Base-by-base conservation (phyloP, 2,113 vertebrate species). In the Rhadina sibilatrix region DNA sequence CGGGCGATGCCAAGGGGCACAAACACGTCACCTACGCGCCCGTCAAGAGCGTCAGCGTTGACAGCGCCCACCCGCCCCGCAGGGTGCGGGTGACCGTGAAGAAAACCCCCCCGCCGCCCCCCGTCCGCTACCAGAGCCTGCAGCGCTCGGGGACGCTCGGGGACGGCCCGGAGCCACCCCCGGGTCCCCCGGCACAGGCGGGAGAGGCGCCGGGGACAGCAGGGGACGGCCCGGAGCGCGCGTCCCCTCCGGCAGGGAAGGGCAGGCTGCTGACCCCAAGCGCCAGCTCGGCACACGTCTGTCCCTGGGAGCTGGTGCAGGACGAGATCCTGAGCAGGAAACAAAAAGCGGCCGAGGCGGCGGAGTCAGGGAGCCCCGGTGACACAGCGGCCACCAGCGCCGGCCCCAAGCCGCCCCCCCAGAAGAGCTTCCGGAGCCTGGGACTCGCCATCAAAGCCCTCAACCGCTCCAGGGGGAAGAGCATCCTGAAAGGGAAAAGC, bases 21-120 rank as follows among this genome's bases (percentile, higher is more conserved):
- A 99, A 98, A 79, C 98, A 93, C 6, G 97, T 98, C 81, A 98
- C 98, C 27, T 98, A 98, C 15, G 97, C 97, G 3, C 98, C 98
- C 22, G 68, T 96, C 84, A 98, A 98, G 72, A 98, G 97, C 77
- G 42, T 88, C 87, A 98, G 98, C 7, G 3, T 94, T 0, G 97
- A 97, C 68, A 31, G 94, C 65, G 82, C 96, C 10, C 94, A 57
- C 5, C 5, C 46, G 17, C 24, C 68, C 1, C 90, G 94, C 18
- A 95, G 77, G 89, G 96, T 94, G 82, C 52, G 82, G 3, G 87
- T 94, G 61, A 79, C 83, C 2, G 74, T 81, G 35, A 95, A n/a
- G 42, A 97, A 54, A 35, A 95, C 38, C n/a, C 95, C 95, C 0
- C 97, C 97, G 0, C 80, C 70, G 1, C 93, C 95, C 2, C 98